phyloP scores from a whole-genome alignment of 2,113 vertebrate species.

The Mobula hypostoma region DNA sequence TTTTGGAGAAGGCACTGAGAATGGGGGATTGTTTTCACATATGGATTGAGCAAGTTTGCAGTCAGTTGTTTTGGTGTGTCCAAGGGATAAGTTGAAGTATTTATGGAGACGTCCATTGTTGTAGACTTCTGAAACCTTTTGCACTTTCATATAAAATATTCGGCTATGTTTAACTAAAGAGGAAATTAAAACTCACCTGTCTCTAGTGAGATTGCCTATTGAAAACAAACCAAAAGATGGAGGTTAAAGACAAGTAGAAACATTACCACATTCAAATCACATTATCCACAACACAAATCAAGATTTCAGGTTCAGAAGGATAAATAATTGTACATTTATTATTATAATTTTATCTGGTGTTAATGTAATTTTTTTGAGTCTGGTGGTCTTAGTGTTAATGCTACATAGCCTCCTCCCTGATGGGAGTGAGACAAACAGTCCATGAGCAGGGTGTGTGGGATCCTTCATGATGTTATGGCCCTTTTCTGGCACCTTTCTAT shows the following conservation, averaged over 20 bases:
- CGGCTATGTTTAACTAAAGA: not conserved
- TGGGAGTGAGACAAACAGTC: no score
- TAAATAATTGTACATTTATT: not conserved
- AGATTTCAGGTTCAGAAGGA: not conserved
- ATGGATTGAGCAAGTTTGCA: not conserved
- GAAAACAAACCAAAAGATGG: not conserved
- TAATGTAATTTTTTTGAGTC: no score
- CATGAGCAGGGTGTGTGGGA: no score
- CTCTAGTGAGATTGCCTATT: not conserved
- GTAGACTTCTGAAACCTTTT: not conserved
- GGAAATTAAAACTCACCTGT: not conserved
- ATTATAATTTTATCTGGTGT: no score
- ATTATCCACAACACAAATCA: not conserved
- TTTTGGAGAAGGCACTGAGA: not conserved
- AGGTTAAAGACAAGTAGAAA: not conserved
- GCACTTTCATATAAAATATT: not conserved
- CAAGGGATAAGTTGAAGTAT: not conserved
- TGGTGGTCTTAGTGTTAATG: no score
- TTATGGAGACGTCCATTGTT: not conserved
- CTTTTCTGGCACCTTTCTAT: no score
- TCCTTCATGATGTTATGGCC: no score
- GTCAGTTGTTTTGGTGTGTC: not conserved
- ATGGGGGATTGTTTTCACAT: not conserved
- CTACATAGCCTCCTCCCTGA: no score
- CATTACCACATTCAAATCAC: not conserved